A percentile compares a stretch with the other conserved stretches of the same genome.
These are phyloP conservation scores for Calliopum simillimum DNA, from an alignment of 2,888 invertebrate genomes.

Conservation along the genomic window DNA sequence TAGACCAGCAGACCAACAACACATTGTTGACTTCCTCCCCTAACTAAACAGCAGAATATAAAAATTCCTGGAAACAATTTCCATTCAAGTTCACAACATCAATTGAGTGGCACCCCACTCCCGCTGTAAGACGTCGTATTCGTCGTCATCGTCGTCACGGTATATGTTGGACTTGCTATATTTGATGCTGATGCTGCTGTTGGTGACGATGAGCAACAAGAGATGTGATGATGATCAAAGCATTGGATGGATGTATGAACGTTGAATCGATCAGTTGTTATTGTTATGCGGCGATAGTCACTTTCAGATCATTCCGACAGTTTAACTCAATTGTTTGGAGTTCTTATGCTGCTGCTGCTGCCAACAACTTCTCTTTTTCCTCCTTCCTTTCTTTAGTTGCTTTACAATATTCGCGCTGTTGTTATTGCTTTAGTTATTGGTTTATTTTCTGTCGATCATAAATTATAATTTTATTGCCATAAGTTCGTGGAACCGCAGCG, in stretches of 20 bases:
- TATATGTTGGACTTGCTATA: neutral
- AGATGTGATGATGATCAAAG: constrained; percentile 2
- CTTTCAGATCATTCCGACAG: constrained; percentile 34
- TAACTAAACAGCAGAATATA: neutral
- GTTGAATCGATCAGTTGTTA: constrained; percentile 13
- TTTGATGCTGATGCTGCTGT: neutral
- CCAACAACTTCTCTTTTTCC: neutral
- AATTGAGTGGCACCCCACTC: no score
- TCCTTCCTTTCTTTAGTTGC: neutral
- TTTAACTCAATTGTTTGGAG: neutral
- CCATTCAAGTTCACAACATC: constrained; percentile 24
- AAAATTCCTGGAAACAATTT: constrained; percentile 26
- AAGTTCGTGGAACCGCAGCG: constrained; percentile 22
- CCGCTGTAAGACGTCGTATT: no score
- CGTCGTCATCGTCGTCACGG: no score
- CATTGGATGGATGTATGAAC: no score
- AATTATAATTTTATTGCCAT: constrained; percentile 48
- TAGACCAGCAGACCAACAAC: no score
- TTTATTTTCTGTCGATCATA: constrained; percentile 41
- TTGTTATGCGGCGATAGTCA: neutral
- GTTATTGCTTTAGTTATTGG: neutral
- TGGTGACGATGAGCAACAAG: constrained; percentile 28
- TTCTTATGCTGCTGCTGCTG: constrained; percentile 6
- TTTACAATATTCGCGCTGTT: neutral
- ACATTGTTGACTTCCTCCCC: no score